Conservation (phyloP, 2,113 vertebrate genomes). For the Ctenodactylus gundi region DNA sequence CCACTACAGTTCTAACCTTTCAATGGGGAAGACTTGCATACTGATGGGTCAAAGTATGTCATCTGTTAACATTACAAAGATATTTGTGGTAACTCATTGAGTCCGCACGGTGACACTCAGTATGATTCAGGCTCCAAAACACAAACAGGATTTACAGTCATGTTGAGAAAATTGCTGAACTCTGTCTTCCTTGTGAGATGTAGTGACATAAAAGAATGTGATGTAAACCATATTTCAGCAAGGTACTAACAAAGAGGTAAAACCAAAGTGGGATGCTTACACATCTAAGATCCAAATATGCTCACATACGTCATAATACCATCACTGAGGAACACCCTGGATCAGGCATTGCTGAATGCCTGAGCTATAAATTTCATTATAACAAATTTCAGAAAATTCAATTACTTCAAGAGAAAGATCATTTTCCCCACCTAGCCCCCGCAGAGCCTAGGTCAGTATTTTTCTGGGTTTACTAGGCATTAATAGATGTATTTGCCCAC, state of each 20-base stretch:
- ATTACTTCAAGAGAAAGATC: background rate
- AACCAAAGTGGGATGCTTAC: background rate
- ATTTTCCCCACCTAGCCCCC: background rate
- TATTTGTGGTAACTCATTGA: background rate
- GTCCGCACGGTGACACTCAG: background rate
- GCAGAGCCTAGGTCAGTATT: background rate
- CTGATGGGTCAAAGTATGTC: background rate
- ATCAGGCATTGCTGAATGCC: background rate
- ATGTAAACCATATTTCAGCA: background rate
- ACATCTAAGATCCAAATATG: background rate
- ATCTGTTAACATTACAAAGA: background rate
- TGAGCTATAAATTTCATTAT: background rate
- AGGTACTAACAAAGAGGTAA: conserved; percentile 29
- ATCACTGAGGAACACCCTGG: background rate
- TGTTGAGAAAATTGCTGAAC: background rate
- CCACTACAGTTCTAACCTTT: background rate
- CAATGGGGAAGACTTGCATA: background rate
- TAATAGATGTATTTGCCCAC: background rate
- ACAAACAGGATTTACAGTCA: background rate
- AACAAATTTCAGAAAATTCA: conserved; percentile 28
- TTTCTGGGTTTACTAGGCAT: background rate
- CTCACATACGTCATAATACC: background rate
- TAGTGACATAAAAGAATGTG: background rate
- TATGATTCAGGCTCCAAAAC: background rate
- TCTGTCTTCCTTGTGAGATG: background rate